Conservation (phyloP, 2,113 vertebrate genomes). For the Isichthys henryi region DNA sequence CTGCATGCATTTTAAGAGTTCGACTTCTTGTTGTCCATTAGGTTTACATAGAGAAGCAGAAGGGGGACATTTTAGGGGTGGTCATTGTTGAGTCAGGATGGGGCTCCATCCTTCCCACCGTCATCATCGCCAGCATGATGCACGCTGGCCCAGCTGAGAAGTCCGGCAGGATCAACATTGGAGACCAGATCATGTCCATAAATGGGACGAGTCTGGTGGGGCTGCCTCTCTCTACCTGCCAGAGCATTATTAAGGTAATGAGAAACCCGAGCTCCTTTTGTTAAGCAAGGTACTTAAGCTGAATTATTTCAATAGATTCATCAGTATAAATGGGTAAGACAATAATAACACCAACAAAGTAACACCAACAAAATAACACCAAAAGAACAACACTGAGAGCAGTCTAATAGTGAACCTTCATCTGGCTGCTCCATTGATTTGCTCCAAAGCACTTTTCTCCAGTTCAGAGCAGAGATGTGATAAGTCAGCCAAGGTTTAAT, state of each 20-base stretch:
- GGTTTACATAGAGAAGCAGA: constrained; percentile 93
- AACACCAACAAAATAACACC: neutral
- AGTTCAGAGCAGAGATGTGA: neutral
- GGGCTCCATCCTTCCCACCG: constrained; percentile 95
- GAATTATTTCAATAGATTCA: neutral
- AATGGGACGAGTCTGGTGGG: constrained; percentile 95
- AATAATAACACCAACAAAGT: neutral
- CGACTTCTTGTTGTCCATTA: constrained; percentile 31
- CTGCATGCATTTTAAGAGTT: neutral
- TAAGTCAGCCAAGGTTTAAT: neutral
- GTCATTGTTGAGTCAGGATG: constrained; percentile 97
- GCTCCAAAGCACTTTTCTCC: neutral
- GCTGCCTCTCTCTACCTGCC: constrained; percentile 93
- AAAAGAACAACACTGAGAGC: neutral
- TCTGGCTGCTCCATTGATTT: neutral
- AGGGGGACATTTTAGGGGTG: constrained; percentile 90
- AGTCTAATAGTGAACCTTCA: neutral
- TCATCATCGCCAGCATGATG: constrained; percentile 99
- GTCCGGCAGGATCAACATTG: constrained; percentile 86
- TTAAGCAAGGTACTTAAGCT: neutral
- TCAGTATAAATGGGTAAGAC: neutral
- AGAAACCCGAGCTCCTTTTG: neutral
- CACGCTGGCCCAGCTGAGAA: constrained; percentile 91
- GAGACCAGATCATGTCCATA: constrained; percentile 98
- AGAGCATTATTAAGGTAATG: constrained; percentile 94